A percentile compares a stretch with the other conserved stretches of the same genome.
phyloP scores from a whole-genome alignment of 2,888 invertebrate species.

The Antheraea assamensis region DNA sequence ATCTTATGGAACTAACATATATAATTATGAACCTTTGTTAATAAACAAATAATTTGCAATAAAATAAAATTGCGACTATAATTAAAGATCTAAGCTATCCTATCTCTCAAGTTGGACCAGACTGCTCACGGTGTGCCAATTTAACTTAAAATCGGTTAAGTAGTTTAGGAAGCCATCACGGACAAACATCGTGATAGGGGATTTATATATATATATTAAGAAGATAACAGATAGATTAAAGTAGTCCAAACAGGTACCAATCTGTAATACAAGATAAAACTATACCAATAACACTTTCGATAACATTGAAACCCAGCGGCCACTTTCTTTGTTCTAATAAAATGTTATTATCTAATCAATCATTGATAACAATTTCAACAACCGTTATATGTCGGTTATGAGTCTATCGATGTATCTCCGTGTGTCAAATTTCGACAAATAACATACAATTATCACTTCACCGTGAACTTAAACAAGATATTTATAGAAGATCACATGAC shows the following conservation, averaged over 20 bases:
- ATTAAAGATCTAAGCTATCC: no score
- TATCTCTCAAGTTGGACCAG: no score
- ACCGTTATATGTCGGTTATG: neutral
- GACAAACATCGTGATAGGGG: no score
- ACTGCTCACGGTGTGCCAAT: no score
- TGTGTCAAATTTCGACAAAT: neutral
- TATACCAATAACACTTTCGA: neutral
- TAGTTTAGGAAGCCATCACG: no score
- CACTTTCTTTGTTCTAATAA: neutral
- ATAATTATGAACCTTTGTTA: no score
- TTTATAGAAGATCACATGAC: constrained; percentile 24
- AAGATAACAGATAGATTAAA: neutral
- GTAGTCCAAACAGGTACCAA: neutral
- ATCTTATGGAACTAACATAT: no score
- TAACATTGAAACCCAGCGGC: neutral
- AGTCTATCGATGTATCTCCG: neutral
- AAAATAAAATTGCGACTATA: no score
- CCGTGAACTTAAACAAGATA: constrained; percentile 10
- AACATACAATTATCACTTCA: neutral
- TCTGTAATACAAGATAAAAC: neutral
- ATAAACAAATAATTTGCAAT: no score
- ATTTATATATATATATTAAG: no score
- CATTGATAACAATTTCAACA: constrained; percentile 3
- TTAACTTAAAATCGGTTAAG: no score
- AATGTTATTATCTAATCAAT: neutral